phyloP scores from a whole-genome alignment of 2,797 vertebrate species.

The Thripadectes ignobilis region DNA sequence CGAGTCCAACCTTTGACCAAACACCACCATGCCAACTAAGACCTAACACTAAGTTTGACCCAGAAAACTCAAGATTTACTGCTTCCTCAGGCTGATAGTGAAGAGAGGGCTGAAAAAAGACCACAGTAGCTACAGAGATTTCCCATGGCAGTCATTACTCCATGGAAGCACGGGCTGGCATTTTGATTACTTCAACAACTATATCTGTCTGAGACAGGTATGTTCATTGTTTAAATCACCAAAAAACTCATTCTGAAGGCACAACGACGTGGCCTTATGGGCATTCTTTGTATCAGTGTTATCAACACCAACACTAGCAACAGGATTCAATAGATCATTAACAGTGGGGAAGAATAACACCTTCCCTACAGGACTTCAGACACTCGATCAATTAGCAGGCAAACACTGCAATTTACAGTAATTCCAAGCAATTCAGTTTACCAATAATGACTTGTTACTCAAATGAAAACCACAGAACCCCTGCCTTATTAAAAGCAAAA shows the following conservation, averaged over 20 bases:
- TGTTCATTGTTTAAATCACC: neutral
- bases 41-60: neutral
- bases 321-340: neutral
- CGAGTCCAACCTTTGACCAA: fast-evolving
- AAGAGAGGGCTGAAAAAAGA: neutral
- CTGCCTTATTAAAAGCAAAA: slow-evolving; percentile 46
- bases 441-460: slow-evolving; percentile 20
- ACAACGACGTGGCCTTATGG: neutral
- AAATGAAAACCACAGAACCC: slow-evolving; percentile 21
- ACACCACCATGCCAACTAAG: neutral
- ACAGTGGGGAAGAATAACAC: neutral
- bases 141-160: neutral
- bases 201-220: neutral
- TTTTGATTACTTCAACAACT: neutral
- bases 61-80: neutral
- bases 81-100: neutral
- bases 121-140: neutral
- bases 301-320: neutral
- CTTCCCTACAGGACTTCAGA: neutral
- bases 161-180: neutral
- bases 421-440: neutral
- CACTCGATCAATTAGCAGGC: neutral
- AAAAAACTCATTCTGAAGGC: neutral
- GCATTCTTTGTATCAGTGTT: neutral
- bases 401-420: slow-evolving; percentile 34